Evolutionary conservation across 2,888 invertebrate species (phyloP).

Genomic region (Deladenus siricidicola): DNA sequence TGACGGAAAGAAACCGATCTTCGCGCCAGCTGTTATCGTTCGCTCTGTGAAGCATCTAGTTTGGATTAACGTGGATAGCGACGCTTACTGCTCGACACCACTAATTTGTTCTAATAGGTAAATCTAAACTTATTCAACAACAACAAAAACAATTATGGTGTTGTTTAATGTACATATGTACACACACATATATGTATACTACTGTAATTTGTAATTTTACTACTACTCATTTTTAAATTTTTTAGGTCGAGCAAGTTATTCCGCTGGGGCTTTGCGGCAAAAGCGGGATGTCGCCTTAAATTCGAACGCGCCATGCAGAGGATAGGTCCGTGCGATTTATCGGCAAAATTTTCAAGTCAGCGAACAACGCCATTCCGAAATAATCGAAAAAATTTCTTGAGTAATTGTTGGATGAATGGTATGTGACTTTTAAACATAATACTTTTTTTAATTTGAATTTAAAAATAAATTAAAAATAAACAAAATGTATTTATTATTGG

Average conservation of each 20-base stretch:
- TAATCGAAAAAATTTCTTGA: constrained; percentile 11
- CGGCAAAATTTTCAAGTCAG: constrained; percentile 6
- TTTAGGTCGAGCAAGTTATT: constrained; percentile 13
- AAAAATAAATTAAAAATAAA: no score
- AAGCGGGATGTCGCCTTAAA: not conserved
- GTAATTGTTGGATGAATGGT: constrained; percentile 17
- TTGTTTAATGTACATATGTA: no score
- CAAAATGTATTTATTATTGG: no score
- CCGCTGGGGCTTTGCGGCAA: constrained; percentile 14
- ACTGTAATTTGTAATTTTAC: not conserved
- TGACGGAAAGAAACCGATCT: not conserved
- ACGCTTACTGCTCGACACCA: constrained; percentile 7
- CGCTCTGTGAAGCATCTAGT: constrained; percentile 20
- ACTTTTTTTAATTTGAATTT: no score
- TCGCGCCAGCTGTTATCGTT: constrained; percentile 23
- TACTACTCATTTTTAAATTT: not conserved
- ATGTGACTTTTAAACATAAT: no score
- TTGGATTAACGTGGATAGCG: constrained; percentile 13
- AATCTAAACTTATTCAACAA: no score
- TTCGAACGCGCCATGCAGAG: not conserved
- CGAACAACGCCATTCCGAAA: constrained; percentile 10
- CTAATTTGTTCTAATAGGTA: constrained; percentile 17
- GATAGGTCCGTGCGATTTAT: constrained; percentile 1
- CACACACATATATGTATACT: no score
- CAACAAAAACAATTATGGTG: no score